Conservation (phyloP, 2,888 invertebrate genomes). For the Hemicrepidius hirtus region DNA sequence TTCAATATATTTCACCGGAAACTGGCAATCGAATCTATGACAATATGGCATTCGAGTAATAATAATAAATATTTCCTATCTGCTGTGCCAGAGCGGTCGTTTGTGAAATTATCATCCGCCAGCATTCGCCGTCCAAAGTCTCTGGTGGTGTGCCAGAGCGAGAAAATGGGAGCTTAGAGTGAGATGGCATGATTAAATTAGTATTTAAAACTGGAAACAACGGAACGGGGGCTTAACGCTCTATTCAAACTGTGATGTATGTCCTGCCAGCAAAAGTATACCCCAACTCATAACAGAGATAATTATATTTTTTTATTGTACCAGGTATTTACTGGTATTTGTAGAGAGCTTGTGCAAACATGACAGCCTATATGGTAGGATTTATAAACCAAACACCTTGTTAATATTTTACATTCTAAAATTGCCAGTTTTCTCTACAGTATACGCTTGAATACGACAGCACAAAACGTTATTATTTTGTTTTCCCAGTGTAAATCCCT, state of each 20-base stretch:
- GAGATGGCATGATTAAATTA: conserved; percentile 57
- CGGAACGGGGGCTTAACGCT: conserved; percentile 50
- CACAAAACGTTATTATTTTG: conserved; percentile 32
- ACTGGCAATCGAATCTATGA: conserved; percentile 64
- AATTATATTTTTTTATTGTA: conserved; percentile 55
- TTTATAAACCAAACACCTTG: conserved; percentile 46
- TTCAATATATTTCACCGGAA: conserved; percentile 53
- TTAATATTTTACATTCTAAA: conserved; percentile 34
- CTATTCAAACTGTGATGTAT: conserved; percentile 55
- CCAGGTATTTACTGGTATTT: conserved; percentile 50
- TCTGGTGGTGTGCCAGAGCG: conserved; percentile 44
- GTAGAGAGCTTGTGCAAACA: conserved; percentile 48
- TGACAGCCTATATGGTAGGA: conserved; percentile 44
- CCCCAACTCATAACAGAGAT: conserved; percentile 52
- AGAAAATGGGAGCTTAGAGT: conserved; percentile 54
- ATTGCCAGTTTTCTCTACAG: conserved; percentile 26
- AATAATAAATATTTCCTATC: conserved; percentile 68
- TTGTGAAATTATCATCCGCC: conserved; percentile 64
- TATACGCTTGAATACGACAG: conserved; percentile 11
- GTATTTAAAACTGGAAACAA: conserved; percentile 61
- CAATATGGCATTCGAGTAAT: conserved; percentile 66
- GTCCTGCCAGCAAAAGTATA: conserved; percentile 48
- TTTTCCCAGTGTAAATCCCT: conserved; percentile 36
- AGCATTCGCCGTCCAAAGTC: conserved; percentile 57
- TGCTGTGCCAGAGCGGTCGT: conserved; percentile 63